Evolutionary conservation across 1,140 invertebrate species (phyloP).

Genomic region (Pogonognathellus flavescens): DNA sequence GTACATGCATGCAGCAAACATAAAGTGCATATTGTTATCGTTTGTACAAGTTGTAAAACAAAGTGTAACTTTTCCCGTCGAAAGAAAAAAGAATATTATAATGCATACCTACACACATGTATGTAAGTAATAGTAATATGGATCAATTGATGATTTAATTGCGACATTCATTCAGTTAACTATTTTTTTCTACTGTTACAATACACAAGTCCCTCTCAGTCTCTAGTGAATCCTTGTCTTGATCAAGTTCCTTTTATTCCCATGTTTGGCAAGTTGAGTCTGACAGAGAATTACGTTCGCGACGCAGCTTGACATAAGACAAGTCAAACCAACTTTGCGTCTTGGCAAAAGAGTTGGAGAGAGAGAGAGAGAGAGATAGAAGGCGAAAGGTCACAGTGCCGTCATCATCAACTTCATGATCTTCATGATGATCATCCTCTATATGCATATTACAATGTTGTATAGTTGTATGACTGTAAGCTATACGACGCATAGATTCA

Average conservation of each 20-base stretch:
- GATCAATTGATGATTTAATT: too few relatives aligned
- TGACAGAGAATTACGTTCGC: neutral
- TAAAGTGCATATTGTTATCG: too few relatives aligned
- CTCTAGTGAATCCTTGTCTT: neutral
- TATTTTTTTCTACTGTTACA: too few relatives aligned
- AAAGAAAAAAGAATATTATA: too few relatives aligned
- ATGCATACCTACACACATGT: too few relatives aligned
- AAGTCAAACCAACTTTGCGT: neutral
- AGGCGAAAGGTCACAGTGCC: conserved; percentile 45
- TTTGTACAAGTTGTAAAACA: too few relatives aligned
- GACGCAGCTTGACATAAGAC: neutral
- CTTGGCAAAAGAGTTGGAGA: neutral
- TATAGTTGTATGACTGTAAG: neutral
- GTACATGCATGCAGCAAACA: too few relatives aligned
- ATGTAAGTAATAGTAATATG: too few relatives aligned
- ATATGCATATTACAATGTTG: neutral
- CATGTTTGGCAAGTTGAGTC: conserved; percentile 29
- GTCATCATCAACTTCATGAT: neutral
- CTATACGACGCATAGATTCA: neutral
- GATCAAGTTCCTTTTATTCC: conserved; percentile 26
- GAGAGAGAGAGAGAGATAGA: neutral
- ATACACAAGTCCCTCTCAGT: too few relatives aligned
- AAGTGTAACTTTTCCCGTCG: too few relatives aligned
- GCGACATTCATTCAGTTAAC: too few relatives aligned
- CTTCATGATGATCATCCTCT: neutral